phyloP scores from a whole-genome alignment of 2,113 vertebrate genomes.

The Myocastor coypus region DNA sequence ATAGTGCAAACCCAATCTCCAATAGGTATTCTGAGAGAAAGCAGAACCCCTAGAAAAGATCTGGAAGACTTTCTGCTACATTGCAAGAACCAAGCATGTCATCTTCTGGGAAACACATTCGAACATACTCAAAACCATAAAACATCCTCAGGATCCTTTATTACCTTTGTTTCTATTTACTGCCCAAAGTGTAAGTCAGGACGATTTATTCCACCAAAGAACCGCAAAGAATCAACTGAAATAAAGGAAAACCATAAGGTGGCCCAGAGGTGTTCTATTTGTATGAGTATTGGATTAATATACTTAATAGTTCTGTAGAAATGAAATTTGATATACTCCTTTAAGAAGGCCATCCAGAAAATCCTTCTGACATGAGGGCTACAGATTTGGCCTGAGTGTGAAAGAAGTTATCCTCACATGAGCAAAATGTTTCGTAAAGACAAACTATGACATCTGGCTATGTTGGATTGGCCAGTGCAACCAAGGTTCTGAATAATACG shows the following conservation, averaged over 20 bases:
- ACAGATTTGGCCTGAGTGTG: not conserved
- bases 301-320: slow-evolving; percentile 6
- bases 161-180: slow-evolving; percentile 60
- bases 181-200: slow-evolving; percentile 61
- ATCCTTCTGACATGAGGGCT: not conserved
- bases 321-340: slow-evolving; percentile 28
- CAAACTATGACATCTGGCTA: not conserved
- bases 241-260: slow-evolving; percentile 48
- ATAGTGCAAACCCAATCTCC: not conserved
- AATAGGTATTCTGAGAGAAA: slow-evolving; percentile 15
- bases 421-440: not conserved
- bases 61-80: slow-evolving; percentile 20
- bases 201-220: slow-evolving; percentile 65
- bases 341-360: not conserved
- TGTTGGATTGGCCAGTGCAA: not conserved
- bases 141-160: slow-evolving; percentile 52
- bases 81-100: slow-evolving; percentile 60
- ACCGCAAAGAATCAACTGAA: slow-evolving; percentile 56
- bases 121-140: slow-evolving; percentile 53
- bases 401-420: not conserved
- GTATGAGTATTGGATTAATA: slow-evolving; percentile 53
- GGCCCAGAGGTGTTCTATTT: slow-evolving; percentile 43
- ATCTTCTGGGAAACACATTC: slow-evolving; percentile 60
- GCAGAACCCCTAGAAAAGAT: not conserved
- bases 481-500: not conserved